phyloP scores from a whole-genome alignment of 2,888 invertebrate species.

The Arge pagana region DNA sequence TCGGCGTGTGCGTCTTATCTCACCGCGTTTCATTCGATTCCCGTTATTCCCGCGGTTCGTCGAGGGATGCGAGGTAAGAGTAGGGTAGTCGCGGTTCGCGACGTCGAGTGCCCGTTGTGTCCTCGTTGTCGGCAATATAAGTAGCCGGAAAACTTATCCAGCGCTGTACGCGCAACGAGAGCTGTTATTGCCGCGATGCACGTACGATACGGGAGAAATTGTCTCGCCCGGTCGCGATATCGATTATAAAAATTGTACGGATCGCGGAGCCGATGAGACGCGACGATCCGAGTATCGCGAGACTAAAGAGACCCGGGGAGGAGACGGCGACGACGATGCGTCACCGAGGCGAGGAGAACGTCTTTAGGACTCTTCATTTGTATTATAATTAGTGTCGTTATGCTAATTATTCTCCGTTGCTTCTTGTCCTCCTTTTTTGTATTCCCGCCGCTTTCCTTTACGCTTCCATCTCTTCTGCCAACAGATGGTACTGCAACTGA shows the following conservation, averaged over 20 bases:
- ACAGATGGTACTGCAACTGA: conserved; percentile 17
- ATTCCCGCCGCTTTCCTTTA: conserved; percentile 26
- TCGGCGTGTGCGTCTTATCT: no score
- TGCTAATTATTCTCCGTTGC: conserved; percentile 58
- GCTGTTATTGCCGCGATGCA: no score
- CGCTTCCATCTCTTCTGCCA: conserved; percentile 11
- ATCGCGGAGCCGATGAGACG: no score
- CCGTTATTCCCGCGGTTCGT: conserved; percentile 39
- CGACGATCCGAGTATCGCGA: conserved; percentile 4
- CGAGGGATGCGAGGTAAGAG: conserved; percentile 12
- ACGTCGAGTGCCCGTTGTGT: conserved; percentile 19
- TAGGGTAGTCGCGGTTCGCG: conserved; percentile 19
- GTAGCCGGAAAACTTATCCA: no score
- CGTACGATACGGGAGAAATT: no score
- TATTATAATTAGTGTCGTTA: conserved; percentile 76
- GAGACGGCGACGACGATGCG: conserved; percentile 53
- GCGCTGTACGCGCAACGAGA: no score
- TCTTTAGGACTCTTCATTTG: conserved; percentile 72
- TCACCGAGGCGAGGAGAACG: conserved; percentile 57
- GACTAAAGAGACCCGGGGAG: conserved; percentile 3
- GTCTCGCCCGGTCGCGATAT: no score
- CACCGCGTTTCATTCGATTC: no score
- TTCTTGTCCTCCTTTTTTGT: conserved; percentile 49
- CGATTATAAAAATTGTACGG: no score
- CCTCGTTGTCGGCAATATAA: no score